A percentile compares a stretch with the other conserved stretches of the same genome.
These are phyloP conservation scores for Drosophila willistoni DNA, from an alignment of 1,140 invertebrate species.

Conservation along the genomic window DNA sequence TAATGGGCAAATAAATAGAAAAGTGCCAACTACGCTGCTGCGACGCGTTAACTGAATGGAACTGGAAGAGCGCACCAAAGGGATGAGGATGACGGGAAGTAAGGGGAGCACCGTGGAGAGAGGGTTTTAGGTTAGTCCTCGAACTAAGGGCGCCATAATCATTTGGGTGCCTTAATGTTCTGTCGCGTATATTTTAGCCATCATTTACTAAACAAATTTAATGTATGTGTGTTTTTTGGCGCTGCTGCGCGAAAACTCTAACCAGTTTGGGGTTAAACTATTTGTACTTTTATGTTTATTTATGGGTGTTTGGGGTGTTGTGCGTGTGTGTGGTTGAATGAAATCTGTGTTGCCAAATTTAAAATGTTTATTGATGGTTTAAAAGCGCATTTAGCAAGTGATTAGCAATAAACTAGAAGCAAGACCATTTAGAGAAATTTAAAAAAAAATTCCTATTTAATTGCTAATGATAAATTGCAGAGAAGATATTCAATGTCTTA, in stretches of 20 bases:
- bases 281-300: neutral
- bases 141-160: constrained; percentile 36
- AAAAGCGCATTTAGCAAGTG: constrained; percentile 2
- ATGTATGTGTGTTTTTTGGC: constrained; percentile 35
- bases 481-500: neutral
- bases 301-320: neutral
- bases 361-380: constrained; percentile 6
- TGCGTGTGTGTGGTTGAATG: constrained; percentile 6
- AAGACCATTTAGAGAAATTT: neutral
- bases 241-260: neutral
- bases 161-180: constrained; percentile 42
- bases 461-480: neutral
- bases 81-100: neutral
- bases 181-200: constrained; percentile 62
- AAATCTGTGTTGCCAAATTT: neutral
- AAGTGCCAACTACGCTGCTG: constrained; percentile 77
- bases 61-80: constrained; percentile 7
- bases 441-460: neutral
- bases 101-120: neutral
- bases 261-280: constrained; percentile 12
- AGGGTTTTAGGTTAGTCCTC: constrained; percentile 6
- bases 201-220: constrained; percentile 74
- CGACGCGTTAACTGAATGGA: constrained; percentile 71
- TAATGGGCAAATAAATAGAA: constrained; percentile 81
- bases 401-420: neutral